Evolutionary conservation across 2,113 vertebrate genomes (phyloP), one percentile per base, ranked within the genome.

Genomic region (Phaetusa simplex): DNA sequence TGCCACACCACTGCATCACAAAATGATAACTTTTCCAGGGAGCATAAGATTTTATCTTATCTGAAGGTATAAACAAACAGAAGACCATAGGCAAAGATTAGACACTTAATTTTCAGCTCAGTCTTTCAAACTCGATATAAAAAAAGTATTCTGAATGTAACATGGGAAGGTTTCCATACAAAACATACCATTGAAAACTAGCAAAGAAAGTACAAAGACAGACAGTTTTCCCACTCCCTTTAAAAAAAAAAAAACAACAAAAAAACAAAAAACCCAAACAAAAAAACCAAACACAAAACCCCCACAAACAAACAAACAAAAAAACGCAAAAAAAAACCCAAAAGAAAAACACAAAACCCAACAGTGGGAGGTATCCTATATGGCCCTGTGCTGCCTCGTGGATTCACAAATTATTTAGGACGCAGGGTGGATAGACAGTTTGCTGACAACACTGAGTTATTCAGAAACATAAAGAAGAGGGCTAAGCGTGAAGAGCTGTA

Each of bases 401-500:
- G 82, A 71, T 71, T 90, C 42, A 29, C 18, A 38, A 36, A 55
- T 49, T 79, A 40, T 19, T 45, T 30, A 23, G 79, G 61, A 82
- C 55, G 7, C 2, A 30, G 61, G 15, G 34, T 72, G 79, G 58
- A 72, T 36, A 23, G 17, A 26, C 4, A 66, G 72, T 70, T 73
- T 88, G 88, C 64, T 94, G 76, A 66, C 72, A 90, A 18, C 2
- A 5, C 13, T 5, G 11, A 12, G 67, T 73, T 62, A 66, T 18
- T 88, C 6, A 81, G 58, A 91, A 71, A 12, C 26, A 56, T 8
- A 45, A 43, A 84, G 65, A 67, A 72, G 53, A 69, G 19, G 29
- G 42, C 36, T 72, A 50, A 52, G 49, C 1, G 6, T 2, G 2
- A 42, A 82, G 66, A 55, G 36, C 70, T 0, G 0, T 1, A 4